Base-by-base conservation (phyloP, 1,140 invertebrate genomes). In the Teleopsis dalmanni region DNA sequence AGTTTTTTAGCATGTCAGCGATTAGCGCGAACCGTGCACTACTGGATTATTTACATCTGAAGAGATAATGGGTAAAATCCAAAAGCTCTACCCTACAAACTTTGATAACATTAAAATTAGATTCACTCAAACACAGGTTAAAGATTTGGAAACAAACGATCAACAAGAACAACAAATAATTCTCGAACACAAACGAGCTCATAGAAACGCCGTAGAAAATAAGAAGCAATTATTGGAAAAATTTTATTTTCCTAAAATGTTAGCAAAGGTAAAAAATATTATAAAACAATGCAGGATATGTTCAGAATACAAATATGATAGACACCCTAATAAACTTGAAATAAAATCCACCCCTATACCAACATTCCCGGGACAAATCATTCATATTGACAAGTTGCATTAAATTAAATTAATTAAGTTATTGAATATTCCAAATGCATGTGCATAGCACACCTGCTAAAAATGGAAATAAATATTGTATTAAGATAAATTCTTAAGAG, bases 191-290 rank as follows among this genome's bases (percentile, higher is more conserved):
- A 19, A 35, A 37, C 43, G 40, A 31, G 51, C 46, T 3, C 46
- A 52, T 16, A 21, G 46, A 14, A 47, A 42, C 25, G 44, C 11
- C 3, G 31, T 42, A 35, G 50, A 52, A 42, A 52, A 47, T 34
- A 48, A 22, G 37, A 27, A 27, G 8, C 45, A 48, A 33, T 27
- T 52, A 23, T 36, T 52, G 10, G 45, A 48, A 31, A 48, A 48
- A 22, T 48, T 21, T 19, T 48, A 52, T 19, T 52, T 52, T 27
- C 40, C 51, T n/a, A 14, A 23, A 22, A 52, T 52, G 45, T 13
- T 10, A 3, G 23, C 18, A 10, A 52, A 52, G 37, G 48, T 52
- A 22, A 48, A 52, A 5, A 33, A 29, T 3, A 33, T 52, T 13
- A 26, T 48, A 44, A 44, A 37, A 27, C 13, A 48, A 3, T 52